Evolutionary conservation across 2,797 vertebrate genomes (phyloP), one percentile per base, ranked within the genome.

Genomic region (Premnoplex brunnescens): DNA sequence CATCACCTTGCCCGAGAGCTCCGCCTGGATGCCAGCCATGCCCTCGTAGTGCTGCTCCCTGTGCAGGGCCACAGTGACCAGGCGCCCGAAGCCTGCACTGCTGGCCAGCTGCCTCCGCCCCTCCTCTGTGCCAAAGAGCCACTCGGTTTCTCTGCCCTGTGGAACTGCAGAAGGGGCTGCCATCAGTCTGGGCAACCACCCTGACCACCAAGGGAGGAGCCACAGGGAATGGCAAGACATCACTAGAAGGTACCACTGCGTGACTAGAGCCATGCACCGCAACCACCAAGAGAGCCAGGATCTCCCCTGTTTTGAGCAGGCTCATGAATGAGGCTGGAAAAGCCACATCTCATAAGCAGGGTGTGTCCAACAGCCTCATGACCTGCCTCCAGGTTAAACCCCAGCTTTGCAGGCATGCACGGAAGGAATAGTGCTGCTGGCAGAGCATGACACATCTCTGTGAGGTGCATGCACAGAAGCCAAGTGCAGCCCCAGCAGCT

Each of bases 1-100:
- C 99, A 99, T 99, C 94, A 99, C 99, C 97, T 99, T 98, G 26
- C 98, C 98, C 0, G 99, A 99, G 18, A 99, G 98, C 95, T 99
- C 99, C 0, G 98, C 97, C 97, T 99, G 99, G 95, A 99, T 99
- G n/a, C 98, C 94, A 10, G 98, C 98, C 99, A 99, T 99, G 96
- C 98, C 97, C 52, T 98, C 97, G 34, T 99, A 99, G 77, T 96
- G 98, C 96, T 99, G 99, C 83, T 99, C 99, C 93, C 99, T 98
- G 97, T 99, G 99, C 97, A 99, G 98, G 12, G 98, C 97, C 96
- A 98, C 99, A 3, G 99, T 97, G 59, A 99, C 94, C 91, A 99
- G 95, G 41, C 99, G 98, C 24, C 98, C 92, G 55, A 99, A 99
- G 88, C 98, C 99, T 0, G 99, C 99, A 3, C 98, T 99, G 89